Base-by-base conservation (phyloP, 2,113 vertebrate genomes). In the Aramus guarauna region DNA sequence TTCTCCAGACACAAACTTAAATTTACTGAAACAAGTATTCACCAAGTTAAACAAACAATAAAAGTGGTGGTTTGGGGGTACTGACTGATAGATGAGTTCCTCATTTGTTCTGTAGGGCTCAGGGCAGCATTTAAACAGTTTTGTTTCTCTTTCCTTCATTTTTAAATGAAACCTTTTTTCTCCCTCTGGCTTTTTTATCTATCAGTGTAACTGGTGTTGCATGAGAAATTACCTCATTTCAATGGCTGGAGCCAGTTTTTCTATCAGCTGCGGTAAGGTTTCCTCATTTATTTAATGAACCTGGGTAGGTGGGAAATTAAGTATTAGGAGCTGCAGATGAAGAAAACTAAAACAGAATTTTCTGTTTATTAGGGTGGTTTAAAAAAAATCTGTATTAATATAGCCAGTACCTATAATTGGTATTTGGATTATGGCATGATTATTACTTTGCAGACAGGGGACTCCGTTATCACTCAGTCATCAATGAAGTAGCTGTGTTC, bases 211-310 rank as follows among this genome's bases (percentile, higher is more conserved):
- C 77, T 91, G 63, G 37, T 92, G 77, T 83, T 96, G 81, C 77
- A 83, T 96, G 87, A 96, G 94, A 95, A 94, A 95, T 95, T 92
- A 87, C 66, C 71, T 97, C 47, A 66, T 96, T 91, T 90, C 63
- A 47, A 0, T 71, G 63, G 19, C 58, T 89, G 5, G 37, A 90
- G 78, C 30, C 62, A 83, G 67, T 56, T 96, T 63, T 96, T 91
- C 87, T 95, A 69, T 93, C 87, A 95, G 75, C 71, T 85, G 45
- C 63, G 85, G 72, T 79, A 63, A 96, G 63, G 37, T 85, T 91
- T 96, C 55, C 47, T 97, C 81, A 88, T 96, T 96, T 93, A 77
- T 93, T 91, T 97, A 94, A 97, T 79, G 87, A 90, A 74, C n/a
- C 69, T 83, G 47, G 74, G 85, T 95, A 96, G 89, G 94, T 58